A percentile compares a stretch with the other conserved stretches of the same genome.
These are phyloP conservation scores for Enteromius anoplus DNA, from an alignment of 2,797 vertebrate species.

Conservation along the genomic window DNA sequence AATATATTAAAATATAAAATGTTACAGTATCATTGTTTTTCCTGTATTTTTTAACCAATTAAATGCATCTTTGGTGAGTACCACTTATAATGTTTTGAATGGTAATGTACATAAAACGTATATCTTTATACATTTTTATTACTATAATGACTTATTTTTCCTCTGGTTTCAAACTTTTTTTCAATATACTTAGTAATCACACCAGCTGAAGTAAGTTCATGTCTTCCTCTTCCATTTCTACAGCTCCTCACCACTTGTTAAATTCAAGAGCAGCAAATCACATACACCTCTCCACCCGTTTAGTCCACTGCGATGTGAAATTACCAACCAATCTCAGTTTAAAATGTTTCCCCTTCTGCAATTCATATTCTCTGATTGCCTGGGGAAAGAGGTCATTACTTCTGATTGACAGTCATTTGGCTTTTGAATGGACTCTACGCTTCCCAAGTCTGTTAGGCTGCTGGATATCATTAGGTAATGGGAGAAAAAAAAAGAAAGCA, in stretches of 20 bases:
- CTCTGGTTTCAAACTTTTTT: background rate
- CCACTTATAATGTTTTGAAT: background rate
- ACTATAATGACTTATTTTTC: background rate
- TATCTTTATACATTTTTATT: background rate
- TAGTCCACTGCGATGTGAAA: conserved; percentile 23
- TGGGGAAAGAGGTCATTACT: conserved; percentile 39
- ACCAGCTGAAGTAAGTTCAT: background rate
- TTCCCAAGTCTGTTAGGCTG: conserved; percentile 5
- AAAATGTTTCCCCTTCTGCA: conserved; percentile 20
- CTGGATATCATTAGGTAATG: conserved; percentile 37
- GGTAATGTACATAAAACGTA: background rate
- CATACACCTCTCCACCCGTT: background rate
- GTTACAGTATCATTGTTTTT: background rate
- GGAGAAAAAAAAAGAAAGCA: conserved; percentile 11
- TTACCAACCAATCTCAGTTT: conserved; percentile 44
- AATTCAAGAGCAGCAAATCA: conserved; percentile 40
- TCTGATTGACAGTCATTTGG: conserved; percentile 52
- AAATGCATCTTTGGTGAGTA: background rate
- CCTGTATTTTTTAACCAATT: background rate
- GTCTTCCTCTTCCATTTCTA: conserved; percentile 6
- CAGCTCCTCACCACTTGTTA: conserved; percentile 13
- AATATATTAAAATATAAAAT: background rate
- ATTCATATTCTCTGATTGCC: conserved; percentile 35
- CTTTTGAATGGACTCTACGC: conserved; percentile 23
- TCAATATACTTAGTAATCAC: background rate